Evolutionary conservation across 2,888 invertebrate species (phyloP), one percentile per base, ranked within the genome.

Genomic region (Andrena hattorfiana): DNA sequence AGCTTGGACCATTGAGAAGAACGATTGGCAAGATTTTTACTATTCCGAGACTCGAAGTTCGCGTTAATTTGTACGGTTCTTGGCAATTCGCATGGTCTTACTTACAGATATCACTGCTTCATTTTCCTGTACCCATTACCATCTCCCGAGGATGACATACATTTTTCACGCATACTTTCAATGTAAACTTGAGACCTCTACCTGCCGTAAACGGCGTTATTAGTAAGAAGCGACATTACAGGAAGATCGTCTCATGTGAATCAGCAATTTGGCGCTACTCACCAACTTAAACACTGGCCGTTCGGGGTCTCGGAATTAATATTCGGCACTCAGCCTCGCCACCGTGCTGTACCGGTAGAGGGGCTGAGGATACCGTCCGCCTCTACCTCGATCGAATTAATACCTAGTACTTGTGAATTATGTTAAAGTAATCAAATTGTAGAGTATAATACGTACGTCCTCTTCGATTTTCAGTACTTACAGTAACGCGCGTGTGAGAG

Each of bases 391-490:
- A 90, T 89, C 85, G 90, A 90, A 88, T 91, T 90, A 92, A 89
- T 84, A 86, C 89, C 87, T 91, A 90, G 86, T 90, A 89, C 84
- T 91, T 93, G 56, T 56, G 90, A 92, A 92, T 92, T 91, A 92
- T 92, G 85, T 83, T 93, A 93, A 92, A 90, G 87, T 92, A 91
- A 92, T 92, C 93, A 93, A 89, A 92, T 92, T 87, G 92, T 91
- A 92, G 89, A 87, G 78, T 91, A 89, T 92, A 92, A 94, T 94
- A 94, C 94, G 94, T 94, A 94, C 94, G 94, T 94, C 93, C 91
- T 93, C 90, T 92, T 91, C 90, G 88, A 83, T 91, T 91, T 90
- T 92, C 91, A 92, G 94, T 94, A 94, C 94, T 94, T 94, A 94
- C 94, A 94, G 92, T 92, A 93, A 94, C 93, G 93, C 94, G 93